A percentile compares a stretch with the other conserved stretches of the same genome.
Evolutionary conservation across 2,888 invertebrate species (phyloP).

Genomic region (Hylaea fasciaria): DNA sequence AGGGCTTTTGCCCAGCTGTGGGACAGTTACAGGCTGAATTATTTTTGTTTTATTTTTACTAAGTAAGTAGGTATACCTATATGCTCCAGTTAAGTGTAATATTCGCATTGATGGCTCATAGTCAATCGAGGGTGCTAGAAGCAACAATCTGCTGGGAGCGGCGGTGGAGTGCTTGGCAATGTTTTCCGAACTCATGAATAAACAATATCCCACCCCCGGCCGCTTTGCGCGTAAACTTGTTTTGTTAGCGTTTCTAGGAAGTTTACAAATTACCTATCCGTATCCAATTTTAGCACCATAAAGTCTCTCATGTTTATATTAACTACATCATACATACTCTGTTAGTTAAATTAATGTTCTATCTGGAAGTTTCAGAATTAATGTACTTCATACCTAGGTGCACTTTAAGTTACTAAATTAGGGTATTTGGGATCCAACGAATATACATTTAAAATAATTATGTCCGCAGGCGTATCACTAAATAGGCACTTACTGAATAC

Average conservation of each 20-base stretch:
- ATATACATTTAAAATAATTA: too few species aligned
- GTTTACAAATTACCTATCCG: slow-evolving; percentile 32
- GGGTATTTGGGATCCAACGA: too few species aligned
- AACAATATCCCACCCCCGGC: slow-evolving; percentile 50
- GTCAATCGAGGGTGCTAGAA: slow-evolving; percentile 38
- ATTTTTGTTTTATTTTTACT: too few species aligned
- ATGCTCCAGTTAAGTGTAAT: slow-evolving; percentile 10
- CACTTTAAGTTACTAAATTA: too few species aligned
- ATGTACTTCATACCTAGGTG: neutral
- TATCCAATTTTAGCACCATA: slow-evolving; percentile 23
- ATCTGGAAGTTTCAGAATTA: neutral
- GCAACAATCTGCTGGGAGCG: slow-evolving; percentile 45
- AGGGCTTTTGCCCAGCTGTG: too few species aligned
- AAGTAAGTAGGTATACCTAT: too few species aligned
- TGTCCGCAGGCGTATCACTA: too few species aligned
- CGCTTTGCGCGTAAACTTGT: slow-evolving; percentile 47
- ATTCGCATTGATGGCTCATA: slow-evolving; percentile 13
- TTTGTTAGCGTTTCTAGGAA: slow-evolving; percentile 41
- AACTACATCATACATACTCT: slow-evolving; percentile 1
- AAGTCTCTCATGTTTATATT: slow-evolving; percentile 19
- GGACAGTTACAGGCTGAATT: too few species aligned
- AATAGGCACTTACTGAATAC: too few species aligned
- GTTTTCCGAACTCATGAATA: slow-evolving; percentile 65
- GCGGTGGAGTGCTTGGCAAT: slow-evolving; percentile 52
- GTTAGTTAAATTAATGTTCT: neutral